Percentiles rank a stretch among this genome's conserved stretches.
Conservation (phyloP, 2,113 vertebrate species). For the Nasalis larvatus region DNA sequence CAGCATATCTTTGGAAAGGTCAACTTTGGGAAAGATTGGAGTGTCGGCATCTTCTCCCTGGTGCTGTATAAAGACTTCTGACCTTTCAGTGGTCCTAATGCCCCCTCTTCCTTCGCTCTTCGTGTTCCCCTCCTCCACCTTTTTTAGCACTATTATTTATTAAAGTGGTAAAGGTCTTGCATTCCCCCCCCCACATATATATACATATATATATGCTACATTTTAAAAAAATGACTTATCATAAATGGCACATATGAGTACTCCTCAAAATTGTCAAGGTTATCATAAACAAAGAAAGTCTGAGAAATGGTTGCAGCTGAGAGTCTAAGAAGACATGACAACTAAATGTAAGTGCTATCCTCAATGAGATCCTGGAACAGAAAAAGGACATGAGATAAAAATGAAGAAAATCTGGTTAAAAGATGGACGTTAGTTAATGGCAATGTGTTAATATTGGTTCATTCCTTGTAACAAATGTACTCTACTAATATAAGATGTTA, state of each 20-base stretch:
- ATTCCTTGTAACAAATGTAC: too few species aligned
- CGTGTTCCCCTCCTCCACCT: not conserved
- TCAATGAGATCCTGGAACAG: not conserved
- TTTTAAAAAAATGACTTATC: not conserved
- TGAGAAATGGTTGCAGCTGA: not conserved
- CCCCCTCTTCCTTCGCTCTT: conserved; percentile 54
- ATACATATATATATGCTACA: too few species aligned
- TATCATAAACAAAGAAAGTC: not conserved
- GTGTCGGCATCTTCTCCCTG: conserved; percentile 73
- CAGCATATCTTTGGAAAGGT: conserved; percentile 84
- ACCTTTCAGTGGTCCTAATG: conserved; percentile 84
- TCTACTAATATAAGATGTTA: too few species aligned
- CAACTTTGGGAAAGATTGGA: conserved; percentile 79
- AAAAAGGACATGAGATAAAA: not conserved
- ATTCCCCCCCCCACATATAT: too few species aligned
- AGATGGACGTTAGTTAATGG: not conserved
- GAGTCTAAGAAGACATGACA: not conserved
- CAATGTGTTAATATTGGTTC: accelerated
- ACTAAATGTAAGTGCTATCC: accelerated
- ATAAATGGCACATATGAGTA: not conserved
- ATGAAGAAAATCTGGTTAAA: not conserved
- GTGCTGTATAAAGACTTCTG: conserved; percentile 79
- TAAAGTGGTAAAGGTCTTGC: conserved; percentile 47
- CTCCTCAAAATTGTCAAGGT: not conserved
- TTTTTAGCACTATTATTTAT: conserved; percentile 63